Conservation (phyloP, 2,113 vertebrate genomes). For the Miniopterus natalensis region DNA sequence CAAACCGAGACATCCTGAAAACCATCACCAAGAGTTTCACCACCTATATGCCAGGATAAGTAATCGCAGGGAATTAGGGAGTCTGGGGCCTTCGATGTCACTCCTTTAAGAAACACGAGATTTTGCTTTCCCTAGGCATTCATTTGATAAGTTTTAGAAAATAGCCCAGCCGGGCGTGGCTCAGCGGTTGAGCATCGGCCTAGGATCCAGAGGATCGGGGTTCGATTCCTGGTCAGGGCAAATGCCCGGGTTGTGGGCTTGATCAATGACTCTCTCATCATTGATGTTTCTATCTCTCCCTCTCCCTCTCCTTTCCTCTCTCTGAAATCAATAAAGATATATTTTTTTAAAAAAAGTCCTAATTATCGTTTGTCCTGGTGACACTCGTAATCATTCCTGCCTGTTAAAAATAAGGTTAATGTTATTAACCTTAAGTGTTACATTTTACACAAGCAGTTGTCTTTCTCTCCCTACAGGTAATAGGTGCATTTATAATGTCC, state of each 20-base stretch:
- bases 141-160: background rate
- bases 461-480: no score
- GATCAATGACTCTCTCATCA: no score
- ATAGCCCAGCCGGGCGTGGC: no score
- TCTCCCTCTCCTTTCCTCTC: no score
- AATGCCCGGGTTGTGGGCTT: no score
- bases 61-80: no score
- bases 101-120: background rate
- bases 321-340: no score
- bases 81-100: background rate
- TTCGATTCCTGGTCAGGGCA: no score
- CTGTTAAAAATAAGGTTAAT: background rate
- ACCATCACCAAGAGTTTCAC: background rate
- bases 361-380: background rate
- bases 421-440: background rate
- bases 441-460: background rate
- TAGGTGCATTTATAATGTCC: no score
- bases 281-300: no score
- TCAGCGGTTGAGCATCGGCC: no score
- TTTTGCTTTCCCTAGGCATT: background rate
- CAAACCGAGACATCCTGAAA: background rate
- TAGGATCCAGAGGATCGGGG: no score
- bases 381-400: background rate
- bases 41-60: background rate
- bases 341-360: background rate